Base-by-base conservation (phyloP, 53 echinoderm and acorn worm genomes). In the Antedon mediterranea region DNA sequence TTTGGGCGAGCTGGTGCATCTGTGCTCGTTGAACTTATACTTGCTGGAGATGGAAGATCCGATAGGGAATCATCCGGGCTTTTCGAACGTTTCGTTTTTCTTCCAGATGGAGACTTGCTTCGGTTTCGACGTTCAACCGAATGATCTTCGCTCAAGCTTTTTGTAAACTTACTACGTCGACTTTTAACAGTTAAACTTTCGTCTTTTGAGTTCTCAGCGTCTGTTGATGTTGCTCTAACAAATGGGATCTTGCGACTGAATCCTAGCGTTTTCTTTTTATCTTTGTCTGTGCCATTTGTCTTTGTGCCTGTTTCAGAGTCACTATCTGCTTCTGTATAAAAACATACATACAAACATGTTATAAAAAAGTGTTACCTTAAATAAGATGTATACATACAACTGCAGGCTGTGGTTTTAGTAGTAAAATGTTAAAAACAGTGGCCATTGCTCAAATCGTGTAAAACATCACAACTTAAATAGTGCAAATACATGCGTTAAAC, bases 71-170 rank as follows among this genome's bases (percentile, higher is more conserved):
- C 81, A n/a, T 90, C 93, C 0, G 93, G 90, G 15, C 86, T 93
- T 71, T 85, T 82, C 71, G 87, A 43, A 23, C 57, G 57, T 57
- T 57, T 57, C 57, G 57, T 18, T 57, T 57, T 57, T 3, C 57
- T 57, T 18, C 57, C 57, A 15, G 57, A 57, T 57, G 57, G 57
- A 57, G 57, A 57, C 23, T 57, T 57, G 23, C 57, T 57, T 18
- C 57, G 57, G 2, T 6, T 11, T 76, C 76, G 32, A 7, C 34
- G 33, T 6, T 34, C 34, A 23, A 76, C 76, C 0, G 76, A 20
- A 8, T 89, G 80, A 43, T 95, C 95, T 92, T 92, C 89, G 76
- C 95, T 95, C 30, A 92, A 72, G 32, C 95, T 95, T 77, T 95
- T 95, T 57, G 80, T 79, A 78, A 95, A 95, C 72, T 89, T 92